These are phyloP conservation scores for Itoplectis maculator DNA, from an alignment of 2,888 invertebrate genomes.

Conservation along the genomic window DNA sequence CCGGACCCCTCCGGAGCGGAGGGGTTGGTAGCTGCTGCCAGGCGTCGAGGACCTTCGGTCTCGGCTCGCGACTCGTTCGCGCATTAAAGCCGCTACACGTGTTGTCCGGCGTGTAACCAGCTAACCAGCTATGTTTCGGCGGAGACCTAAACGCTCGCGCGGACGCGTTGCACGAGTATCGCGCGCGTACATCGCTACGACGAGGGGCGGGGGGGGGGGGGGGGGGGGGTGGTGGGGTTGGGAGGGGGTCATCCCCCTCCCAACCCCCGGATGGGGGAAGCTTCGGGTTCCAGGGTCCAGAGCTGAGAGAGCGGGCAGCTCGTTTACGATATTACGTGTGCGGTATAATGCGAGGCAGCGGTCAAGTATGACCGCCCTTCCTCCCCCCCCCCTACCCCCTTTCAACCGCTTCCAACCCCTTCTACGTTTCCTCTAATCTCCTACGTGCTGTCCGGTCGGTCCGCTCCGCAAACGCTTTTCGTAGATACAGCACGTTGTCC, in stretches of 20 bases:
- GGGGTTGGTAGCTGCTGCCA: constrained; percentile 71
- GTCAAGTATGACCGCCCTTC: constrained; percentile 82
- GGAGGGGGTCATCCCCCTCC: too few species aligned
- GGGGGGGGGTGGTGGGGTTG: constrained; percentile 46
- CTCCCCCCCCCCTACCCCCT: too few species aligned
- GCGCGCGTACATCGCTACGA: too few species aligned
- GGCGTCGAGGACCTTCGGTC: constrained; percentile 40
- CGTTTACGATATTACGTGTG: constrained; percentile 82
- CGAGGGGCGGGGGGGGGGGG: too few species aligned
- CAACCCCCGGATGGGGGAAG: too few species aligned
- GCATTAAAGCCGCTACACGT: constrained; percentile 57
- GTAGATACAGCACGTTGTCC: constrained; percentile 84
- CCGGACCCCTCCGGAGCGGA: constrained; percentile 64
- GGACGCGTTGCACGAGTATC: constrained; percentile 14
- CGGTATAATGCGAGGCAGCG: constrained; percentile 74
- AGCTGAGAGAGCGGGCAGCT: constrained; percentile 74
- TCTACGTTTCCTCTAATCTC: constrained; percentile 76
- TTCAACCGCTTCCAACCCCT: constrained; percentile 71
- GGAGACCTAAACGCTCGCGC: constrained; percentile 15
- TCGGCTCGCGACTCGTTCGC: constrained; percentile 55
- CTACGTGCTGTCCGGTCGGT: constrained; percentile 68
- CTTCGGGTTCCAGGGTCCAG: constrained; percentile 65
- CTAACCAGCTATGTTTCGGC: background rate
- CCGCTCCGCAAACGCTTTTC: constrained; percentile 68
- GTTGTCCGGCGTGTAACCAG: background rate